A percentile compares a stretch with the other conserved stretches of the same genome.
Evolutionary conservation across 2,113 vertebrate species (phyloP).

Genomic region (Leucosticte australis): DNA sequence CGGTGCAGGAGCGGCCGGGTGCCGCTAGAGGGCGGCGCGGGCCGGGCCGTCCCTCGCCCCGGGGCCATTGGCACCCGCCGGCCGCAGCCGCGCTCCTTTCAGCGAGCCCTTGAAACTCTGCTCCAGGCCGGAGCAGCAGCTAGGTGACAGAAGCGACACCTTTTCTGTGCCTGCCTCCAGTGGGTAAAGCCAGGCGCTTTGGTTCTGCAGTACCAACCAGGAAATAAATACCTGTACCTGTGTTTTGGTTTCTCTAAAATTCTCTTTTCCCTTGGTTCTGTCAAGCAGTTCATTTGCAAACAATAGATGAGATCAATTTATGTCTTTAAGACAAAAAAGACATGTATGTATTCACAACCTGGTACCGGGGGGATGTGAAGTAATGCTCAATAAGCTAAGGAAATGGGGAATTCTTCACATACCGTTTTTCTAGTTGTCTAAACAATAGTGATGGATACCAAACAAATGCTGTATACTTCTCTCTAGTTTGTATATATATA

Average conservation of each 20-base stretch:
- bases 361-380: neutral
- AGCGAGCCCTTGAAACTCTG: neutral
- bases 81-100: neutral
- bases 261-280: neutral
- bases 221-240: neutral
- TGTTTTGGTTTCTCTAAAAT: neutral
- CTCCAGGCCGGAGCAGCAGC: neutral
- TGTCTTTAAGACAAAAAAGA: neutral
- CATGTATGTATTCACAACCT: accelerated
- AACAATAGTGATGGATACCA: neutral
- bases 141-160: neutral
- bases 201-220: neutral
- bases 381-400: neutral
- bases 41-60: neutral
- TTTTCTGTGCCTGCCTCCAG: neutral
- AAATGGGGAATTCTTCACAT: neutral
- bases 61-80: accelerated
- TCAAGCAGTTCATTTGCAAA: neutral
- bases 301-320: neutral
- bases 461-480: neutral
- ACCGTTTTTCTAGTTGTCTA: neutral
- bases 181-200: neutral
- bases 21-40: neutral
- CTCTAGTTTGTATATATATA: neutral
- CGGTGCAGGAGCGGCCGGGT: neutral